phyloP scores from a whole-genome alignment of 2,888 invertebrate species.

The Protonemura montana region DNA sequence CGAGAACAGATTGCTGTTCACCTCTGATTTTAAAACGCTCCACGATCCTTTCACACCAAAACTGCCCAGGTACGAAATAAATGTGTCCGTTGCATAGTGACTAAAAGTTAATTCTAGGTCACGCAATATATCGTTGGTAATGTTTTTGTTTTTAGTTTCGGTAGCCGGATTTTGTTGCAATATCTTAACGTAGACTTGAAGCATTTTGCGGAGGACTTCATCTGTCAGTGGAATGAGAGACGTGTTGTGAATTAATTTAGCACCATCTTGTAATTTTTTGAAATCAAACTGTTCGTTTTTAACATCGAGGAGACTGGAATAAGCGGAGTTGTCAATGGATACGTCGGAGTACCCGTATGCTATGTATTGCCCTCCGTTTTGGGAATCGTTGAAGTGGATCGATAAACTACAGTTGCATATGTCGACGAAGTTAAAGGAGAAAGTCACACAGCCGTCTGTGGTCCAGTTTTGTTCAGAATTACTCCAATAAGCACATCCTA shows the following conservation, averaged over 20 bases:
- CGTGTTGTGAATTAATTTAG: not conserved
- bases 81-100: not conserved
- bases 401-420: not conserved
- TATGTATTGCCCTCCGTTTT: not conserved
- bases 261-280: not conserved
- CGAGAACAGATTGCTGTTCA: not conserved
- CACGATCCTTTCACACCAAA: not conserved
- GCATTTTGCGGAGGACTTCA: not conserved
- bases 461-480: not conserved
- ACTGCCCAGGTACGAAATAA: not conserved
- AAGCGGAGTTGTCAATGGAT: not conserved
- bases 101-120: not conserved
- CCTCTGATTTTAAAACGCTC: not conserved
- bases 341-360: not conserved
- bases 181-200: not conserved
- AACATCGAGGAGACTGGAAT: not conserved
- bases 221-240: not conserved
- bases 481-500: not conserved
- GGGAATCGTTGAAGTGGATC: not conserved
- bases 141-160: not conserved
- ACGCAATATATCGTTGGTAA: not conserved
- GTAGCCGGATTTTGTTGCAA: not conserved
- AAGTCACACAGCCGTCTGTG: not conserved
- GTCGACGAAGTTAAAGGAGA: not conserved
- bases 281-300: not conserved